Conservation (phyloP, 2,797 vertebrate genomes). For the Argya squamiceps region DNA sequence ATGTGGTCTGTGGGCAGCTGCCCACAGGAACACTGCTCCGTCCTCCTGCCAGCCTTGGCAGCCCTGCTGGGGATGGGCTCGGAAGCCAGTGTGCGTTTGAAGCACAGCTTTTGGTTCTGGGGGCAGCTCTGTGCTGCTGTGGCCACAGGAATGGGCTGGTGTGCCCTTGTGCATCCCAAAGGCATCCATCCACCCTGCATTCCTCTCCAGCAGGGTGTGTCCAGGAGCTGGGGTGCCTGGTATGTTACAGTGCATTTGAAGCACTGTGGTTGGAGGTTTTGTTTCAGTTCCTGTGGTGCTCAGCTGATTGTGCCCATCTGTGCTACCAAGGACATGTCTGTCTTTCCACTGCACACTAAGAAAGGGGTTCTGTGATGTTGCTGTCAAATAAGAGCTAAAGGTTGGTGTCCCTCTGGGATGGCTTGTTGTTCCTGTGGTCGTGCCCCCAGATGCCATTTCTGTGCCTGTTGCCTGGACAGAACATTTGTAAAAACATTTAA, state of each 20-base stretch:
- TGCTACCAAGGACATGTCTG: neutral
- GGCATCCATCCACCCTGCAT: too few species aligned
- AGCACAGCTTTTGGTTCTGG: neutral
- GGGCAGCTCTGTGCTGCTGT: neutral
- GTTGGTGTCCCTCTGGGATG: neutral
- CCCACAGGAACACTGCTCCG: fast-evolving
- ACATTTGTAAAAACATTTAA: neutral
- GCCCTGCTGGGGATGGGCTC: neutral
- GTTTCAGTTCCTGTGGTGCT: neutral
- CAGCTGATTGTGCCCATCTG: neutral
- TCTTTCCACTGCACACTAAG: neutral
- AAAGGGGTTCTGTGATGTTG: neutral
- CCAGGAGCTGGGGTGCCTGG: fast-evolving
- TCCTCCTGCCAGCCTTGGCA: neutral
- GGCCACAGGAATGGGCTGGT: neutral
- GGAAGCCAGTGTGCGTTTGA: neutral
- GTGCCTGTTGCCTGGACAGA: neutral
- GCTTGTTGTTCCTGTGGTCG: neutral
- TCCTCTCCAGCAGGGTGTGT: fast-evolving
- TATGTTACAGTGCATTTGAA: neutral
- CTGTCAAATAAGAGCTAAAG: neutral
- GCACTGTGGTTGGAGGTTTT: fast-evolving
- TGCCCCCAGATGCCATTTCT: neutral
- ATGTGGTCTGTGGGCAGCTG: neutral
- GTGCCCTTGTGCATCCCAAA: fast-evolving